These are phyloP conservation scores for Ochotona curzoniae DNA, from an alignment of 2,113 vertebrate genomes.

Conservation along the genomic window DNA sequence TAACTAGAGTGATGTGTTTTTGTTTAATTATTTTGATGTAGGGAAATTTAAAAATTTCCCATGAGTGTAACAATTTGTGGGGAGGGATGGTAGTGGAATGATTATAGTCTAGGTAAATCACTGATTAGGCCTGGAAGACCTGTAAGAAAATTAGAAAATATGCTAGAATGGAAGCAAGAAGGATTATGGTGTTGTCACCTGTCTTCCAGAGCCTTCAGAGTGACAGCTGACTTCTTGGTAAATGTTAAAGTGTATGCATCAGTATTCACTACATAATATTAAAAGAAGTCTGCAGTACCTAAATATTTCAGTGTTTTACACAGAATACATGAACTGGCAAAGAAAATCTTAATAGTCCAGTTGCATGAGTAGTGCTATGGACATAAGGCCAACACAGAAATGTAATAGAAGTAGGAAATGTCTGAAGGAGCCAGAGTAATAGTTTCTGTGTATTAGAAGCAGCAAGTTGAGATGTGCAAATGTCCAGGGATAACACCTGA, in stretches of 20 bases:
- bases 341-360: neutral
- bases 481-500: neutral
- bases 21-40: neutral
- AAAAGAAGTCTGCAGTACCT: neutral
- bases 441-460: neutral
- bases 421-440: neutral
- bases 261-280: neutral
- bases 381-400: neutral
- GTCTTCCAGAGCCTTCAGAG: neutral
- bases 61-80: neutral
- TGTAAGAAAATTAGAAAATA: neutral
- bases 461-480: neutral
- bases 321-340: neutral
- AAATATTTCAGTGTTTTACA: constrained; percentile 15
- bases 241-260: neutral
- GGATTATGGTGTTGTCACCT: neutral
- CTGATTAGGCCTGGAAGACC: neutral
- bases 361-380: neutral
- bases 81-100: neutral
- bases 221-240: neutral
- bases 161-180: neutral
- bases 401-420: neutral
- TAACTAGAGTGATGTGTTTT: neutral
- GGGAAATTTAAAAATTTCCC: neutral
- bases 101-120: neutral